Percentiles rank a stretch among this genome's conserved stretches.
Evolutionary conservation across 1,140 invertebrate genomes (phyloP).

Genomic region (Sipha flava): DNA sequence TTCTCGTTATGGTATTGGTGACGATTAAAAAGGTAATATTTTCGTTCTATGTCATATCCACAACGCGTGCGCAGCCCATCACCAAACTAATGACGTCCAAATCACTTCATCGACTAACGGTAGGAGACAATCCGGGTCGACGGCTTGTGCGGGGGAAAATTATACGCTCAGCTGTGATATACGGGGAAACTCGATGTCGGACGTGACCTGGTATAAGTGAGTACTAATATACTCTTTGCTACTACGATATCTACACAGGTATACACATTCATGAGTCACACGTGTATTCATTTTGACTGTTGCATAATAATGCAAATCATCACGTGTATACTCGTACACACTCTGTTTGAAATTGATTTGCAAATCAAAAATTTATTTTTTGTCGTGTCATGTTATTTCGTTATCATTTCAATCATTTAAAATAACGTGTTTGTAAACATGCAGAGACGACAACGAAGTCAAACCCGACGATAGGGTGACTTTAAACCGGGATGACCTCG

Average conservation of each 20-base stretch:
- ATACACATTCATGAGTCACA: too few relatives aligned
- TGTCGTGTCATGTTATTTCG: too few relatives aligned
- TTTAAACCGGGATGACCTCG: conserved; percentile 43
- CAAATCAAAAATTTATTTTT: too few relatives aligned
- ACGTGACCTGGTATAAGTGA: conserved; percentile 53
- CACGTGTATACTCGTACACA: too few relatives aligned
- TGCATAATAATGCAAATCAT: too few relatives aligned
- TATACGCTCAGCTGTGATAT: conserved; percentile 51
- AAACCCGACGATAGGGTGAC: conserved; percentile 43
- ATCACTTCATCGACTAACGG: conserved; percentile 41
- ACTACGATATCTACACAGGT: too few relatives aligned
- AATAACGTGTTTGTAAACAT: too few relatives aligned
- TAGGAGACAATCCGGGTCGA: conserved; percentile 44
- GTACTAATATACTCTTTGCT: background rate
- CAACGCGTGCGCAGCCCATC: background rate
- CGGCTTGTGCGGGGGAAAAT: conserved; percentile 48
- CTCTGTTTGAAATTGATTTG: too few relatives aligned
- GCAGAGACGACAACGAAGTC: conserved; percentile 49
- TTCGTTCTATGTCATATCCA: too few relatives aligned
- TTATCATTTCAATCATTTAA: too few relatives aligned
- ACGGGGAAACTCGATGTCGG: conserved; percentile 50
- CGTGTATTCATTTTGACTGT: too few relatives aligned
- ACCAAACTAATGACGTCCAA: background rate
- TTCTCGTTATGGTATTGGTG: too few relatives aligned
- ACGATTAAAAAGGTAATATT: background rate